These are phyloP conservation scores for Berghia stephanieae DNA, from an alignment of 1,140 invertebrate genomes.

Conservation along the genomic window DNA sequence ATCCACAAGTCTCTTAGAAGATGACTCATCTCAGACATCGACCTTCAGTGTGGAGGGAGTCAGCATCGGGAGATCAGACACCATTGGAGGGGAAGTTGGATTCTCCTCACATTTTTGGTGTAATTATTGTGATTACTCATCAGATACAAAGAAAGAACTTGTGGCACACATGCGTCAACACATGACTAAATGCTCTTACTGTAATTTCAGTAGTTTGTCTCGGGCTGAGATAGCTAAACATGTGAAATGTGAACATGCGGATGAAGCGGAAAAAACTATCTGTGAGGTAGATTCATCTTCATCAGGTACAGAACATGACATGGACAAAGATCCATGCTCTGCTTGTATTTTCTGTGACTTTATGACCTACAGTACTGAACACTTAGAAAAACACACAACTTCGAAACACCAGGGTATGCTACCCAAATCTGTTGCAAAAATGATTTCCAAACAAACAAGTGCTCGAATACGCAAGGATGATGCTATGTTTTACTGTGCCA, in stretches of 20 bases:
- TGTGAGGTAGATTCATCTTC: conserved; percentile 8
- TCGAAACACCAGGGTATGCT: conserved; percentile 23
- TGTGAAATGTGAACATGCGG: conserved; percentile 28
- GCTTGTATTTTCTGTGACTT: conserved; percentile 27
- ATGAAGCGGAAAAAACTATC: not conserved
- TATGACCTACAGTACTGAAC: conserved; percentile 32
- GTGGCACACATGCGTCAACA: conserved; percentile 23
- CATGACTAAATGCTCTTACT: conserved; percentile 29
- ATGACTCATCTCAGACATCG: conserved; percentile 17
- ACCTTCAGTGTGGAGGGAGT: not conserved
- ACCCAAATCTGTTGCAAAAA: conserved; percentile 27
- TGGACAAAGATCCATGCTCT: conserved; percentile 33
- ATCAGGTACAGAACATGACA: conserved; percentile 18
- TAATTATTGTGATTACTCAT: conserved; percentile 28
- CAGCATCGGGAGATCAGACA: not conserved
- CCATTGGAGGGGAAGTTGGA: not conserved
- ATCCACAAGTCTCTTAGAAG: conserved; percentile 21
- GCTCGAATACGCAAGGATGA: conserved; percentile 10
- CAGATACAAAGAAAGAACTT: conserved; percentile 13
- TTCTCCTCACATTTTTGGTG: conserved; percentile 13
- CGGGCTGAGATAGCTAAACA: conserved; percentile 14
- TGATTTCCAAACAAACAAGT: conserved; percentile 24
- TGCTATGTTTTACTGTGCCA: conserved; percentile 16
- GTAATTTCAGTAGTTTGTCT: conserved; percentile 25
- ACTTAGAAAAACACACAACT: conserved; percentile 25